Base-by-base conservation (phyloP, 2,888 invertebrate genomes). In the Sinohyriopsis cumingii region DNA sequence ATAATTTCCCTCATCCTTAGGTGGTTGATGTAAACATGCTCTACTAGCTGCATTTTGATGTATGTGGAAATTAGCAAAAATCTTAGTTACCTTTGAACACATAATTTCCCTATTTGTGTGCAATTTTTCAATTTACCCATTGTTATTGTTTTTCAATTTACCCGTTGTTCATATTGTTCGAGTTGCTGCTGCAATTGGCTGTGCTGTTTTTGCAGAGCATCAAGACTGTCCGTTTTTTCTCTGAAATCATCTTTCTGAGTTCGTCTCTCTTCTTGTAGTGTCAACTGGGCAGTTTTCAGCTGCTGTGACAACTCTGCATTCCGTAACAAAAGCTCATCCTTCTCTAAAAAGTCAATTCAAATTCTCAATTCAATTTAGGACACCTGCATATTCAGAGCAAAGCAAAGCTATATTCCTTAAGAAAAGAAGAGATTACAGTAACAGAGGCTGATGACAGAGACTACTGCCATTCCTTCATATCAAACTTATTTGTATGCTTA, bases 271-370 rank as follows among this genome's bases (percentile, higher is more conserved):
- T 76, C 72, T 64, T 80, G 71, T 53, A 81, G 69, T 24, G 76
- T 72, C 88, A 95, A 95, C 85, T 96, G 92, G 12, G 94, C 93
- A 81, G 96, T 72, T 64, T 85, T 82, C n/a, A 86, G 45, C 69
- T 88, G 82, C 68, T 88, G 87, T 4, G 85, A 87, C 22, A 89
- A 78, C 71, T 88, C 86, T 12, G 89, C 89, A 79, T 89, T 90
- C 3, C 87, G 73, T 55, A 89, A 66, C 79, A 89, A 78, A 59
- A 89, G 69, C 56, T 83, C 83, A 72, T 86, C 88, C 65, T 85
- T 86, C 59, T 88, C 88, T 87, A 78, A 15, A 77, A 65, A 65
- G 59, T 45, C 12, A 12, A 45, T 45, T 45, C 65, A 20, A 19
- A 24, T 20, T 54, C 54, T 54, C 54, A 33, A 54, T 20, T 63